A percentile compares a stretch with the other conserved stretches of the same genome.
Conservation (phyloP, 2,797 vertebrate species). For the Masticophis lateralis region DNA sequence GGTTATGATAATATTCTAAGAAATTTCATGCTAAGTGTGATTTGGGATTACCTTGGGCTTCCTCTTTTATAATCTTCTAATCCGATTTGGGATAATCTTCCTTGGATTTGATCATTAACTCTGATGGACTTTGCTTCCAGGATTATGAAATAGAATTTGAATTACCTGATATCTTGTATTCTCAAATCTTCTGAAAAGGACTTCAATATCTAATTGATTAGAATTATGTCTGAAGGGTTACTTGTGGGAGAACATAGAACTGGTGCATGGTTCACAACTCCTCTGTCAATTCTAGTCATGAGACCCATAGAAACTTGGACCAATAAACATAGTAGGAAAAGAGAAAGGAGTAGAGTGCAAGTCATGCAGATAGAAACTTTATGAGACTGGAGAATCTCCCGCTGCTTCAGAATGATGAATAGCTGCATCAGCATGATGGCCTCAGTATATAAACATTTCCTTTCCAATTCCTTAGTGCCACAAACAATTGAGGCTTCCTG, state of each 20-base stretch:
- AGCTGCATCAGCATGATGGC: background rate
- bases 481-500: background rate
- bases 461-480: background rate
- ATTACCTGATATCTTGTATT: background rate
- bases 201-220: background rate
- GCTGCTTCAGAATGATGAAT: background rate
- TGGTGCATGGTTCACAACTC: background rate
- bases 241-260: background rate
- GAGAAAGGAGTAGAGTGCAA: background rate
- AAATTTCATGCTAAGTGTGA: background rate
- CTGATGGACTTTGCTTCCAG: background rate
- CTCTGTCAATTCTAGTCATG: background rate
- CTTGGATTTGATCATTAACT: background rate
- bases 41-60: background rate
- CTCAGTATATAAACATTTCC: background rate
- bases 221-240: background rate
- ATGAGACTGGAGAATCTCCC: background rate
- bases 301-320: background rate
- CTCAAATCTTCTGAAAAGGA: background rate
- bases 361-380: background rate
- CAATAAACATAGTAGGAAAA: background rate
- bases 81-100: background rate
- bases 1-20: background rate
- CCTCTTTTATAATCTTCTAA: background rate
- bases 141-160: background rate